phyloP scores from a whole-genome alignment of 2,888 invertebrate genomes.

The Ceriagrion tenellum region DNA sequence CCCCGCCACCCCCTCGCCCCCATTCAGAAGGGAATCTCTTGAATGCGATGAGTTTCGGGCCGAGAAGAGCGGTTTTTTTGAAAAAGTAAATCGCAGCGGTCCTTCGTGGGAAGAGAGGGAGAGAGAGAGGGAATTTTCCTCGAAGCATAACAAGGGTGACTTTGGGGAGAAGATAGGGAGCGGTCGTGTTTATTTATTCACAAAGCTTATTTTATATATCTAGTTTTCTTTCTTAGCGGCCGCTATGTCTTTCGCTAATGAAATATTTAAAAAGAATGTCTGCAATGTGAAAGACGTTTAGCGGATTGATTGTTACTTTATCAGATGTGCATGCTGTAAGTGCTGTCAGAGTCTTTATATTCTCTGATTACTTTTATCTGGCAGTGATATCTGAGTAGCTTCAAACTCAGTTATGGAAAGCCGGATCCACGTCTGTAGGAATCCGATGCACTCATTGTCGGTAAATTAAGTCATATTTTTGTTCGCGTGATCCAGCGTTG shows the following conservation, averaged over 20 bases:
- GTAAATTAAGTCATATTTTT: too few relatives aligned
- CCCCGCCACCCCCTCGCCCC: not conserved
- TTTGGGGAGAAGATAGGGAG: not conserved
- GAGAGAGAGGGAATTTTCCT: not conserved
- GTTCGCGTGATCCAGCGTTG: too few relatives aligned
- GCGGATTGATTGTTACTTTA: too few relatives aligned
- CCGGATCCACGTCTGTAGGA: too few relatives aligned
- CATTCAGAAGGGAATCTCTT: not conserved
- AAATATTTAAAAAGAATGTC: too few relatives aligned
- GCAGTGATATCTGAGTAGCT: too few relatives aligned
- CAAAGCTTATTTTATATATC: not conserved
- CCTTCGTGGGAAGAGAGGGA: not conserved
- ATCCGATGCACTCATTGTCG: too few relatives aligned
- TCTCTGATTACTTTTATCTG: too few relatives aligned
- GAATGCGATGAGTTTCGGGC: slow-evolving; percentile 3
- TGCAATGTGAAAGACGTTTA: too few relatives aligned
- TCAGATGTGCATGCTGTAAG: too few relatives aligned
- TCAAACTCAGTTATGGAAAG: too few relatives aligned
- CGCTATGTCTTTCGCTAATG: not conserved
- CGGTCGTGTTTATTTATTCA: not conserved
- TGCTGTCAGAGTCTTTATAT: too few relatives aligned
- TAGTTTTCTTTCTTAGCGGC: not conserved
- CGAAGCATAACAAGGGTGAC: not conserved
- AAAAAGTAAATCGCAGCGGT: slow-evolving; percentile 10
- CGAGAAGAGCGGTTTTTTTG: not conserved